Base-by-base conservation (phyloP, 2,888 invertebrate species). In the Antitype chi region DNA sequence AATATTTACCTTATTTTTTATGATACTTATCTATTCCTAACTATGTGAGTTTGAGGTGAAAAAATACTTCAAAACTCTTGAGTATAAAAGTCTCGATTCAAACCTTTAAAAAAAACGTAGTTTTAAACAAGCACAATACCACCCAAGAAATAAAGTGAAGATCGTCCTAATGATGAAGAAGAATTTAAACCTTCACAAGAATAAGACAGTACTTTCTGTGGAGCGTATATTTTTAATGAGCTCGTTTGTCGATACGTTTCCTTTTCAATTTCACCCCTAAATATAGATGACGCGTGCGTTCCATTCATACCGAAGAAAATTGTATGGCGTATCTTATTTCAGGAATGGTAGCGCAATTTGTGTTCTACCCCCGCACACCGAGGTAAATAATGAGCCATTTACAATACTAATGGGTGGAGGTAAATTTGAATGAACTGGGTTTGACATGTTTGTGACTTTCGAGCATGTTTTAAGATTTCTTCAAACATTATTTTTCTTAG, bases 221-320 rank as follows among this genome's bases (percentile, higher is more conserved):
- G 74, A 89, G 90, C 88, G 87, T 88, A 86, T 81, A 80, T 87
- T 91, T 92, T 91, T 92, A 92, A 92, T 90, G 91, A 92, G 90
- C 86, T 80, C 85, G 77, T 82, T 85, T 83, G 88, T 75, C 78
- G 85, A 88, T 74, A 81, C 73, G 69, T 70, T 74, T 76, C 77
- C 74, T 81, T 74, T 85, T 74, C 74, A 84, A 85, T 86, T 76
- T 67, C 69, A 72, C 32, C 75, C 70, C 68, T 80, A 75, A 86
- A 84, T 85, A 72, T 60, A 69, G 72, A 76, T 84, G 74, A 77
- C 64, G 72, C 55, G 32, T 62, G 53, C 55, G 59, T 78, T 71
- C 38, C 32, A 67, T 82, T 78, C 52, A 75, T 73, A 69, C 47
- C 17, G 13, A 38, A 71, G 66, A 47, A 62, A 78, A 74, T 60